Base-by-base conservation (phyloP, 1,140 invertebrate genomes). In the Gonioctena quinquepunctata region DNA sequence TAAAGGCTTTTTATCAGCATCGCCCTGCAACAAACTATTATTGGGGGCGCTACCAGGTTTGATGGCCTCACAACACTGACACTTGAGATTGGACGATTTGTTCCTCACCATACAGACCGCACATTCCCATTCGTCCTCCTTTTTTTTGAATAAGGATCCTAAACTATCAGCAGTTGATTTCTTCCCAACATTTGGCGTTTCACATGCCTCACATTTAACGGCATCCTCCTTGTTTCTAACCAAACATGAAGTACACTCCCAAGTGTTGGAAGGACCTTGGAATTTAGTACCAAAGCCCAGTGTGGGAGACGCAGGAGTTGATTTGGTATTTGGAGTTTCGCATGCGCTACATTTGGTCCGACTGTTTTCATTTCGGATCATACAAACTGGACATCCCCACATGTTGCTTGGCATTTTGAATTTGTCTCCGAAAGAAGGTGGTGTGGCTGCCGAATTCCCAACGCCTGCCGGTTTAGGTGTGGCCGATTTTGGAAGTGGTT, bases 151-250 rank as follows among this genome's bases (percentile, higher is more conserved):
- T 11, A 52, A 23, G 25, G 73, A 67, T 22, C 68, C 68, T 70
- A 81, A 76, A 61, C 21, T 22, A n/a, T 60, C 63, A 27, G 63
- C 72, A 25, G 76, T 81, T 62, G 11, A 7, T 19, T 66, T 56
- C 6, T 75, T 70, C 79, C 68, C 65, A 3, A 67, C 23, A 78
- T 86, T 89, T 5, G 82, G 74, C 8, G 85, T 82, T 71, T 86
- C 85, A 80, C 91, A 92, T 3, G 89, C 89, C 2, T 86, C 83
- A 82, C 91, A 93, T 68, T 87, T 90, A 2, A 71, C 72, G 18
- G 80, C 81, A 13, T 82, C 81, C 16, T 81, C 73, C 48, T 89
- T 86, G 80, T 93, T 93, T 56, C 83, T 82, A 3, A 92, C 83
- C 83, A 89, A 84, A 81, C 91, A 93, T 33, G 82, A 83, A 7